These are phyloP conservation scores for Barnardius zonarius DNA, from an alignment of 2,113 vertebrate genomes.

Conservation along the genomic window DNA sequence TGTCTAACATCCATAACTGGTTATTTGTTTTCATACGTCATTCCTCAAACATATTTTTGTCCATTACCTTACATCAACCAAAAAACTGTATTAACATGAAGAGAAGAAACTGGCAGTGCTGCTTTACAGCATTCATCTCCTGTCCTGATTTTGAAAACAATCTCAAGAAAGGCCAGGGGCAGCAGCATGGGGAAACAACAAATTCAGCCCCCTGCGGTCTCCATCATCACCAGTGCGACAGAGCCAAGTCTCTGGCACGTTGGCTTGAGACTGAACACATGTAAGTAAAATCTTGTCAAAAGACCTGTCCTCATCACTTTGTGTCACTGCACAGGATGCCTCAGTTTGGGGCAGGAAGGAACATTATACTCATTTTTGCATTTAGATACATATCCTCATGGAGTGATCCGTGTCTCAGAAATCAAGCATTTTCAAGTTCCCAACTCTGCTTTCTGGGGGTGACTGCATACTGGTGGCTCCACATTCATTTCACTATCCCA, in stretches of 20 bases:
- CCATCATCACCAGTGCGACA: background rate
- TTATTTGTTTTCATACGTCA: background rate
- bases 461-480: background rate
- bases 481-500: background rate
- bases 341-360: background rate
- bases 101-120: background rate
- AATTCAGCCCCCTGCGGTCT: background rate
- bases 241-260: background rate
- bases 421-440: background rate
- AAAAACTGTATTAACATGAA: background rate
- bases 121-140: background rate
- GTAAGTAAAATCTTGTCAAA: background rate
- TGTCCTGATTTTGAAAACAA: background rate
- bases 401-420: background rate
- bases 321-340: background rate
- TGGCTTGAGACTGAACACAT: background rate
- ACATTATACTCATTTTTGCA: background rate
- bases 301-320: background rate
- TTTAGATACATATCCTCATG: background rate
- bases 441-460: background rate
- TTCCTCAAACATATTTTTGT: background rate
- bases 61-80: background rate
- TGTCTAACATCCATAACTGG: background rate
- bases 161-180: background rate
- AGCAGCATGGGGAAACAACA: background rate